Base-by-base conservation (phyloP, 2,113 vertebrate species). In the Oceanodroma tethys region DNA sequence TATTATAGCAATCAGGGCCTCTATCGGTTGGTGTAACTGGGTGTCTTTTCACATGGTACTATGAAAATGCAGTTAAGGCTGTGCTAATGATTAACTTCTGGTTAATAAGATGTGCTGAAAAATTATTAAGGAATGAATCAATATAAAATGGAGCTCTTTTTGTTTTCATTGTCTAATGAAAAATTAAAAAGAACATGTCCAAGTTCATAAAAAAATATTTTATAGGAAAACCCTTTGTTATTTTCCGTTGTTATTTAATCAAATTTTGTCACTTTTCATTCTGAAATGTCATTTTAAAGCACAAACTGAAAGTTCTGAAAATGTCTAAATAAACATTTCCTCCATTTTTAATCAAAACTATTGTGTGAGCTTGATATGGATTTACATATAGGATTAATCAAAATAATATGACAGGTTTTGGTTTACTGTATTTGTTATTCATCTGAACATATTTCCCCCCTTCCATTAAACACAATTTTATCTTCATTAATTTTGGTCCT, bases 391-490 rank as follows among this genome's bases (percentile, higher is more conserved):
- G 3, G 7, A 73, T 50, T 50, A 78, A 88, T 79, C 5, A 87
- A 89, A 83, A 59, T 40, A 60, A 89, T 74, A 68, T 38, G 80
- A 13, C 3, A 73, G 16, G 0, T 2, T 40, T 89, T 38, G 1
- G 2, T 19, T 52, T 67, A 18, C 6, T 58, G 4, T 25, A 53
- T 52, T 72, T 83, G 13, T 73, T 83, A 47, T 58, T 62, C 5
- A 53, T 40, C 29, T 76, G 11, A 42, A 80, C 48, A 50, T 1
- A 10, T 60, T 34, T 52, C 0, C 3, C 2, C 2, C 2, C 6
- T 79, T 52, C 6, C 16, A n/a, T 45, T 56, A 79, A 75, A 59
- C 4, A 59, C 5, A 2, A 30, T 75, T 89, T 71, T 47, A 56
- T 4, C 7, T 48, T 93, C 20, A 36, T 72, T 66, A 52, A 18